These are phyloP conservation scores for Drosophila tristis DNA, from an alignment of 1,140 invertebrate genomes.

Conservation along the genomic window DNA sequence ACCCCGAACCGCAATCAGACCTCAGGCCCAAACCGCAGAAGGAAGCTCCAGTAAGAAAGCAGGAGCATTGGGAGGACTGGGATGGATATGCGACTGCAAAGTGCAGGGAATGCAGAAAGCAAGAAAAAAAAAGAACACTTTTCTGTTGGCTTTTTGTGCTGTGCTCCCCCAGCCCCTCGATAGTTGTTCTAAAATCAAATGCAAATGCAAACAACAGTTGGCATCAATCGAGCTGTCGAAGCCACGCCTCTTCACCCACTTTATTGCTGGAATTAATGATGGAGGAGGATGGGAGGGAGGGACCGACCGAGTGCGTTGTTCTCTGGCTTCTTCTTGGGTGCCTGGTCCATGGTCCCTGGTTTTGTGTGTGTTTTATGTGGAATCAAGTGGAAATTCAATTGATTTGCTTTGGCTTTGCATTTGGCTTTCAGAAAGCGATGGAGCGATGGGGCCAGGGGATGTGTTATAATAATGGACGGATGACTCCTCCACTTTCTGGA, in stretches of 20 bases:
- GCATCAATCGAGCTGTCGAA: slow-evolving; percentile 73
- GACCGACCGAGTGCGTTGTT: slow-evolving; percentile 19
- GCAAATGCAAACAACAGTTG: slow-evolving; percentile 81
- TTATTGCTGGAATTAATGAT: slow-evolving; percentile 79
- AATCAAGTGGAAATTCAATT: slow-evolving; percentile 82
- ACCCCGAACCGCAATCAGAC: slow-evolving; percentile 53
- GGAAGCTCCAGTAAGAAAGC: background rate
- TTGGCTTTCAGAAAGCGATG: slow-evolving; percentile 15
- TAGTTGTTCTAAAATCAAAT: slow-evolving; percentile 70
- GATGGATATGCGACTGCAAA: slow-evolving; percentile 60
- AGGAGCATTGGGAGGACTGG: background rate
- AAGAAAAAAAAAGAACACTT: slow-evolving; percentile 49
- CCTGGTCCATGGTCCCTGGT: slow-evolving; percentile 14
- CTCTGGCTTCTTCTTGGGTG: slow-evolving; percentile 28
- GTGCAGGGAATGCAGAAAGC: slow-evolving; percentile 61
- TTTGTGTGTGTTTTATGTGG: slow-evolving; percentile 71
- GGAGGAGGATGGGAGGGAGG: slow-evolving; percentile 28
- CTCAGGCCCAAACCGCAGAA: slow-evolving; percentile 15
- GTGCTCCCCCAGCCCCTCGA: no score
- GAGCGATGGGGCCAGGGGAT: slow-evolving; percentile 18
- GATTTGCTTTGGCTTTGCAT: slow-evolving; percentile 74
- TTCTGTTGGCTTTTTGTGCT: slow-evolving; percentile 16
- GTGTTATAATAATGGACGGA: slow-evolving; percentile 60
- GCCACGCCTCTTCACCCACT: slow-evolving; percentile 29
- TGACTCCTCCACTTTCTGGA: slow-evolving; percentile 34